phyloP scores from a whole-genome alignment of 2,888 invertebrate genomes.

The Heliconius hortense region DNA sequence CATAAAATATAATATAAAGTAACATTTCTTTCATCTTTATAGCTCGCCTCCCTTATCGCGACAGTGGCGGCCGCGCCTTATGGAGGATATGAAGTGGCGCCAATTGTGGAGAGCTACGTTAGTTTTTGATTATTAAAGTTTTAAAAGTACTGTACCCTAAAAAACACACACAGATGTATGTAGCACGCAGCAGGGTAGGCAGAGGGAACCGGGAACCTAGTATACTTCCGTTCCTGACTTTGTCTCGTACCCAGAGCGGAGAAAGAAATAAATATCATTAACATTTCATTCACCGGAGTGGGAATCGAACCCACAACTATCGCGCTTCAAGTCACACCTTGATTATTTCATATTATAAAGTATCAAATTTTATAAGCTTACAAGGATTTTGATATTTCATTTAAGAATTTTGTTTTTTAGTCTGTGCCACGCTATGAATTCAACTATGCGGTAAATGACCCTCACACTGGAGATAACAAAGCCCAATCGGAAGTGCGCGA shows the following conservation, averaged over 20 bases:
- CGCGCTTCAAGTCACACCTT: no score
- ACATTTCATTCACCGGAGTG: no score
- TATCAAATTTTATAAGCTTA: neutral
- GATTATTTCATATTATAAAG: neutral
- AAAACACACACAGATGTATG: neutral
- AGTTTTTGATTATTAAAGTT: slow-evolving; percentile 44
- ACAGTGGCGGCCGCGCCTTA: slow-evolving; percentile 61
- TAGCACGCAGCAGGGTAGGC: no score
- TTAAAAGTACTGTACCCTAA: neutral
- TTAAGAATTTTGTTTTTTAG: slow-evolving; percentile 48
- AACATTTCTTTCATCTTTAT: slow-evolving; percentile 19
- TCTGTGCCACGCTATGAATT: slow-evolving; percentile 71
- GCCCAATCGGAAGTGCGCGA: slow-evolving; percentile 71
- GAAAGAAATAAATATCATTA: no score
- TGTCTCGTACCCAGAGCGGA: no score
- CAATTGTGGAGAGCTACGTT: slow-evolving; percentile 52
- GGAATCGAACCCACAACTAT: no score
- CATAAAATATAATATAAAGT: neutral
- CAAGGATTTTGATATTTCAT: neutral
- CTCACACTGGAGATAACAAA: slow-evolving; percentile 74
- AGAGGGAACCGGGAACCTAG: no score
- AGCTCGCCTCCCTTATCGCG: slow-evolving; percentile 66
- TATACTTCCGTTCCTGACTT: no score
- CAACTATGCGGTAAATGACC: slow-evolving; percentile 77
- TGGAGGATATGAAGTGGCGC: slow-evolving; percentile 48